These are phyloP conservation scores for Helicoverpa zea DNA, from an alignment of 1,140 invertebrate genomes.

Conservation along the genomic window DNA sequence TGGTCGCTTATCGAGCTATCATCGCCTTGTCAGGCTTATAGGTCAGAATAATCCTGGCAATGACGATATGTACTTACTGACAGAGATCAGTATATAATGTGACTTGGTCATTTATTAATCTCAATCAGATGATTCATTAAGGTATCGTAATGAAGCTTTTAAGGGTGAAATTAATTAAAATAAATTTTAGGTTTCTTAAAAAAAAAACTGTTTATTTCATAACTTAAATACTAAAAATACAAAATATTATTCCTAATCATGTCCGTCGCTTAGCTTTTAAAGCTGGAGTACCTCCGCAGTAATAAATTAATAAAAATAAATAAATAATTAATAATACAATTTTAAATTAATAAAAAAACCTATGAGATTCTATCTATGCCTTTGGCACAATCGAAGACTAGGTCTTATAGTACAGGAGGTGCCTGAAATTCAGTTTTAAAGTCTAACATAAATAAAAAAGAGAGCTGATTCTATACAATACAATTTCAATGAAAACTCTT, in stretches of 20 bases:
- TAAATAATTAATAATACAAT: slow-evolving; percentile 64
- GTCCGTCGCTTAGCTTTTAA: slow-evolving; percentile 79
- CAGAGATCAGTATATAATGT: too few relatives aligned
- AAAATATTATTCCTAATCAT: slow-evolving; percentile 57
- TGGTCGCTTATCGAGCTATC: too few relatives aligned
- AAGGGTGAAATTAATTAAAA: not conserved
- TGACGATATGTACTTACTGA: too few relatives aligned
- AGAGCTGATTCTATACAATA: slow-evolving; percentile 64
- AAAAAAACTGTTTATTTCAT: slow-evolving; percentile 41
- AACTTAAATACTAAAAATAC: slow-evolving; percentile 59
- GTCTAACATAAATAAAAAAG: slow-evolving; percentile 51
- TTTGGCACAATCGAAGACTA: slow-evolving; percentile 82
- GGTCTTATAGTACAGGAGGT: slow-evolving; percentile 54
- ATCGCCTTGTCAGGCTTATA: too few relatives aligned
- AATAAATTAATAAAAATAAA: slow-evolving; percentile 26
- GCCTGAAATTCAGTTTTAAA: slow-evolving; percentile 22
- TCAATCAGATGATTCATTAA: too few relatives aligned
- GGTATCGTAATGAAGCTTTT: not conserved
- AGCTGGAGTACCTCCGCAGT: slow-evolving; percentile 62
- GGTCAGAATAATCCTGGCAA: too few relatives aligned
- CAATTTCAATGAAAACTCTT: slow-evolving; percentile 61
- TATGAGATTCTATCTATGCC: slow-evolving; percentile 80
- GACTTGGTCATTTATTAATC: too few relatives aligned
- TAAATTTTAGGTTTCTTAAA: not conserved
- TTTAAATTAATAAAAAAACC: slow-evolving; percentile 58